These are phyloP conservation scores for Promerops cafer DNA, from an alignment of 2,113 vertebrate species.

Conservation along the genomic window DNA sequence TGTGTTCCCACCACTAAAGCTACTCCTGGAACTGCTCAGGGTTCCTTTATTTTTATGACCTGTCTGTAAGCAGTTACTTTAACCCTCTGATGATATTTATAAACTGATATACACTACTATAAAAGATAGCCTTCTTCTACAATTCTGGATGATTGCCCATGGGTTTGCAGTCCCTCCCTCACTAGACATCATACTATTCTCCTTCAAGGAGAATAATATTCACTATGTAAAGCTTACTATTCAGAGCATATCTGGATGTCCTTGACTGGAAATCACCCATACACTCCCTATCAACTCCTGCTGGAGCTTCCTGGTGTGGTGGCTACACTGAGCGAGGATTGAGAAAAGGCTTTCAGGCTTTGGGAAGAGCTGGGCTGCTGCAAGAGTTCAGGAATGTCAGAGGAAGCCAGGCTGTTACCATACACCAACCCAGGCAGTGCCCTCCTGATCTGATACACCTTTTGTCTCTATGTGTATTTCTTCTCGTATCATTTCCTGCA, in stretches of 20 bases:
- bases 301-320: not conserved
- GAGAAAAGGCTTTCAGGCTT: not conserved
- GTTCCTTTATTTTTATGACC: not conserved
- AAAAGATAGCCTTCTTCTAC: not conserved
- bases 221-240: not conserved
- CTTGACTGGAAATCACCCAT: not conserved
- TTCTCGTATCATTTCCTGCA: not conserved
- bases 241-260: not conserved
- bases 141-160: not conserved
- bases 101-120: not conserved
- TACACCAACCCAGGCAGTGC: not conserved
- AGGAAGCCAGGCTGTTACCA: not conserved
- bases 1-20: not conserved
- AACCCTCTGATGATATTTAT: not conserved
- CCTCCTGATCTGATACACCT: not conserved
- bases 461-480: not conserved
- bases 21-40: not conserved
- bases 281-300: not conserved
- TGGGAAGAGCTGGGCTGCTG: not conserved
- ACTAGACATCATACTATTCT: not conserved
- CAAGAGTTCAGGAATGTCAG: not conserved
- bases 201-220: not conserved
- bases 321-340: not conserved
- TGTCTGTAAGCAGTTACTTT: not conserved
- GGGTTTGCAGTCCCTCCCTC: not conserved